Evolutionary conservation across 92 coral and sea anemone genomes (phyloP).

Genomic region (Epizoanthus fatuus): DNA sequence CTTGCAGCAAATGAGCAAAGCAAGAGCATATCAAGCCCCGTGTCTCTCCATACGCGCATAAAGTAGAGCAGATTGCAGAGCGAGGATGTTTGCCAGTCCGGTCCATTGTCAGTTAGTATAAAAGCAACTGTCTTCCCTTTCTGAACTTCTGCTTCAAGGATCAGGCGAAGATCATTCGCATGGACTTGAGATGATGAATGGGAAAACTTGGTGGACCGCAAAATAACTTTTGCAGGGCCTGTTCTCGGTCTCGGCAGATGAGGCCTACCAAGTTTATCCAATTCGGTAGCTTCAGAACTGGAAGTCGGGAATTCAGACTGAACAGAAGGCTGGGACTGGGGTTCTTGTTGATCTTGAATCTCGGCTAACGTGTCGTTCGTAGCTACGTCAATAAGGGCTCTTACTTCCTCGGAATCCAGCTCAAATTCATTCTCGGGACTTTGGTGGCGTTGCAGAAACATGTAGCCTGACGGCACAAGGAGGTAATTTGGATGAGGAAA

Average conservation of each 20-base stretch:
- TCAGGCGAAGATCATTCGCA: too few species aligned
- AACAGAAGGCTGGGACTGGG: not conserved
- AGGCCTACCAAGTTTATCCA: conserved; percentile 46
- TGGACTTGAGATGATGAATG: conserved; percentile 5
- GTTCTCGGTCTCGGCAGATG: conserved; percentile 22
- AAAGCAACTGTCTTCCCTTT: too few species aligned
- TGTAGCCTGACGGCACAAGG: conserved; percentile 11
- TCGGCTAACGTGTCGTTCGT: not conserved
- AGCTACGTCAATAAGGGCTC: not conserved
- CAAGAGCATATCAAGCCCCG: too few species aligned
- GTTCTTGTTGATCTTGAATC: not conserved
- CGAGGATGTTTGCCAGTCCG: too few species aligned
- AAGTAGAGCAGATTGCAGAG: too few species aligned
- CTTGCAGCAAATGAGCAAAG: too few species aligned
- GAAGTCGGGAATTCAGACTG: not conserved
- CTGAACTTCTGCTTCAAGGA: too few species aligned
- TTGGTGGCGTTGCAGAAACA: not conserved
- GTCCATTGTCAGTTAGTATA: too few species aligned
- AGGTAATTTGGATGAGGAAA: conserved; percentile 26
- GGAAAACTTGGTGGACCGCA: conserved; percentile 24
- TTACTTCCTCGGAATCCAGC: not conserved
- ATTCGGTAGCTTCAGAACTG: not conserved
- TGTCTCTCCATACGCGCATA: too few species aligned
- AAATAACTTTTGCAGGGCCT: conserved; percentile 41
- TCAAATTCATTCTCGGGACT: too few species aligned